phyloP scores from a whole-genome alignment of 2,888 invertebrate genomes.

The Drosophila putrida region DNA sequence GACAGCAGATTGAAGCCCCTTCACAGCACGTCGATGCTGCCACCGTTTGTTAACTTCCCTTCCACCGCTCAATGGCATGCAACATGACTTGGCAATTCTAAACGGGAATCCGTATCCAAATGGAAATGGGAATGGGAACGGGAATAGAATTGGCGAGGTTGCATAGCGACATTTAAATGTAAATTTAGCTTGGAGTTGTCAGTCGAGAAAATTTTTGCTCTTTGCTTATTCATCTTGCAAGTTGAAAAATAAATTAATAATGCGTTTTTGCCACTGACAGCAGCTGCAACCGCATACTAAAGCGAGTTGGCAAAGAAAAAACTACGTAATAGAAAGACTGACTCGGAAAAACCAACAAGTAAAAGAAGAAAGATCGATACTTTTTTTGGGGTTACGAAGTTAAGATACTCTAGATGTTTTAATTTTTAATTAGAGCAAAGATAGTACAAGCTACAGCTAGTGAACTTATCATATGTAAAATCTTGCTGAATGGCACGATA shows the following conservation, averaged over 20 bases:
- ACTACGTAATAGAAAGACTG: constrained; percentile 30
- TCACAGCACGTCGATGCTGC: constrained; percentile 59
- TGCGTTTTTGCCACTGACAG: constrained; percentile 79
- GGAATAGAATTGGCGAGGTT: background rate
- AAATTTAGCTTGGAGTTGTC: constrained; percentile 53
- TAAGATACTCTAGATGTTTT: constrained; percentile 2
- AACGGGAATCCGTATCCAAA: background rate
- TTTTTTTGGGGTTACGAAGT: background rate
- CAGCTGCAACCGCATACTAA: constrained; percentile 71
- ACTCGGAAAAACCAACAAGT: constrained; percentile 18
- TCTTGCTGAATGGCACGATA: too few species aligned
- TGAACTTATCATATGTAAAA: background rate
- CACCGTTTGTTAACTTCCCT: constrained; percentile 53
- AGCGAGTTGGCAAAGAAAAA: constrained; percentile 17
- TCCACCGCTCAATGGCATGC: constrained; percentile 62
- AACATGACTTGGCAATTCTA: constrained; percentile 67
- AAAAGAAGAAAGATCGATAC: constrained; percentile 10
- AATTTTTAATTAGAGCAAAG: background rate
- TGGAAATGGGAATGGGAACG: background rate
- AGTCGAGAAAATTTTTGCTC: constrained; percentile 68
- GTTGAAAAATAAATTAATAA: constrained; percentile 81
- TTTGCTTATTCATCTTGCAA: constrained; percentile 80
- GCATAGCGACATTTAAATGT: constrained; percentile 64
- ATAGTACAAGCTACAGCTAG: background rate
- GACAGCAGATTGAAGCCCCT: constrained; percentile 70